Evolutionary conservation across 2,113 vertebrate genomes (phyloP), one percentile per base, ranked within the genome.

Genomic region (Calypte anna): DNA sequence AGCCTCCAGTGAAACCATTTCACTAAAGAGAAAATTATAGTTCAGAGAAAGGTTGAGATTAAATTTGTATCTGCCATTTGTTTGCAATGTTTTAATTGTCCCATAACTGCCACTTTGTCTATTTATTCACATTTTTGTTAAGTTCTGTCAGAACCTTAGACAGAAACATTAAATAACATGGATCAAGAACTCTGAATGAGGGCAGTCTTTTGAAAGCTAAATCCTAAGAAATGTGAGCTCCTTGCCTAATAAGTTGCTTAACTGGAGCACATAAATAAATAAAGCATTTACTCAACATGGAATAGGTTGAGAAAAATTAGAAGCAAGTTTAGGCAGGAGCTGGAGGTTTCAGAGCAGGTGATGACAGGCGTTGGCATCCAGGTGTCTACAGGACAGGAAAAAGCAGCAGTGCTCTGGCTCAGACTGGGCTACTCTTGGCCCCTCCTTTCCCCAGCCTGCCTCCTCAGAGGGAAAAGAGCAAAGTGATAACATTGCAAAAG

Each of bases 201-300:
- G 78, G 78, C 91, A 94, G 84, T 7, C 48, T 70, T 91, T 36
- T 92, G 72, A 80, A 63, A 77, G 61, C 90, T 86, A 97, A 96
- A 96, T 94, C 95, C 94, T 48, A 57, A 73, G 79, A 90, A 90
- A 70, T 64, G 90, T 12, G 55, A 97, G 87, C 78, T 86, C n/a
- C 81, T 96, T 1, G 1, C 63, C 46, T 59, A 4, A 0, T 93
- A 82, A 95, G 91, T 94, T 92, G 75, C 90, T 96, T 96, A 96
- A 88, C 75, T 83, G 61, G 91, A 90, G 77, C 90, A 68, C 38
- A 19, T 3, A 90, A 80, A 69, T 44, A 86, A 91, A 78, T 61
- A 82, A 82, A 84, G 51, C 14, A 44, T 83, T 95, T 90, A 83
- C 6, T 27, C 90, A 93, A 82, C 38, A 1, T 12, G 50, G 6